Base-by-base conservation (phyloP, 1,140 invertebrate genomes). In the Cherax quadricarinatus region DNA sequence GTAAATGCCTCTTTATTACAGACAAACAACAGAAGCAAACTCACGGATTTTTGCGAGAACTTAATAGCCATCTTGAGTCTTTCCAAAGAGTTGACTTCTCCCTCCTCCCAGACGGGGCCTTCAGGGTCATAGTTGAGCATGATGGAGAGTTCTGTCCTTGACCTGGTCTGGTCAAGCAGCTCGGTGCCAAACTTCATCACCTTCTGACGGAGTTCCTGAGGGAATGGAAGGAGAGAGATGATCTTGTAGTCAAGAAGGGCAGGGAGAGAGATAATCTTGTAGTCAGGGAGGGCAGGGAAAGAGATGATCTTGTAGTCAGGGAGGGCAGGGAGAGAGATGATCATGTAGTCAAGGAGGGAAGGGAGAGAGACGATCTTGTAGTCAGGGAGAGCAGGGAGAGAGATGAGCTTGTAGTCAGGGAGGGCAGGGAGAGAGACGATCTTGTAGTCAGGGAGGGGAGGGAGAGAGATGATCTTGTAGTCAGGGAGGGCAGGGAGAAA, bases 21-120 rank as follows among this genome's bases (percentile, higher is more conserved):
- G 7, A 57, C 53, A 57, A 7, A 57, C 53, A 57, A 41, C 30
- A 41, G 30, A 41, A 41, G 30, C 53, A 4, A n/a, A 83, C 88
- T 94, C 95, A 98, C 98, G 96, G 97, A 97, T 96, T 99, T 99
- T 94, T 99, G 98, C 94, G 99, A 98, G 94, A 98, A 99, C 94
- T 98, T 98, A 93, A 99, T 98, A 18, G 98, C 98, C 49, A 99
- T 95, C 95, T 99, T 99, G 3, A 99, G 96, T 91, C 98, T 96
- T 14, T 98, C 98, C 60, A 99, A 95, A 7, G 97, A 97, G 94
- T 98, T 98, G 48, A 97, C 95, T 82, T 98, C 97, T 0, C 97
- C 97, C 0, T 97, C 97, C 92, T 97, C 96, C 97, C 97, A 98
- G 85, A 96, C 96, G 51, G 97, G 97, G 4, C 97, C 97, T 53